Base-by-base conservation (phyloP, 2,888 invertebrate genomes). In the Bombylius discolor region DNA sequence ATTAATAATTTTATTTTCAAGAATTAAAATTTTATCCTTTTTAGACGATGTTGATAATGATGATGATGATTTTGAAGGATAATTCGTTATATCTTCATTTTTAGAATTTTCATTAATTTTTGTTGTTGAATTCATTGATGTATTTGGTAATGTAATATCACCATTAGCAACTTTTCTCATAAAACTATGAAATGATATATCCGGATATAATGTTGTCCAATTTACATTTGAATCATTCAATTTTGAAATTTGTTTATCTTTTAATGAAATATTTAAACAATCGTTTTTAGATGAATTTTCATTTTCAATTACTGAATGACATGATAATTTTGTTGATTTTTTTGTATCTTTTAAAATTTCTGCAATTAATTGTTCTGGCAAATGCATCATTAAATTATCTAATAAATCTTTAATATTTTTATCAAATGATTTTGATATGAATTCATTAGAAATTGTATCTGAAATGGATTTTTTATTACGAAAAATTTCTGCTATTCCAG, bases 371-470 rank as follows among this genome's bases (percentile, higher is more conserved):
- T 8, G 39, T 11, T 42, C 11, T 11, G 50, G 50, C 13, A 50
- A 4, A 31, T 39, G 12, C 23, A 9, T 11, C 23, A 11, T 50
- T 12, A 50, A 39, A 42, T 13, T 50, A 31, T 50, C 31, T 5
- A 50, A 36, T 7, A 50, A 11, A 12, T 50, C 85, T 88, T 68
- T 88, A 85, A 84, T 88, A 85, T 66, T 42, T 11, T 42, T 1
- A 42, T 42, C 11, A 11, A 42, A 11, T 3, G 23, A 3, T 23
- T 23, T 23, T 23, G 23, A 23, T 23, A 23, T 23, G 23, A 23
- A 23, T 42, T 42, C 39, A 42, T 7, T 3, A 2, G 7, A 4
- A 11, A 42, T 11, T 5, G 34, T 42, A 42, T 23, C 23, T 23
- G 1, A 2, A 23, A 3, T 1, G 1, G 23, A 23, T 23, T 23